Evolutionary conservation across 1,140 invertebrate species (phyloP).

Genomic region (Oryctes rhinoceros): DNA sequence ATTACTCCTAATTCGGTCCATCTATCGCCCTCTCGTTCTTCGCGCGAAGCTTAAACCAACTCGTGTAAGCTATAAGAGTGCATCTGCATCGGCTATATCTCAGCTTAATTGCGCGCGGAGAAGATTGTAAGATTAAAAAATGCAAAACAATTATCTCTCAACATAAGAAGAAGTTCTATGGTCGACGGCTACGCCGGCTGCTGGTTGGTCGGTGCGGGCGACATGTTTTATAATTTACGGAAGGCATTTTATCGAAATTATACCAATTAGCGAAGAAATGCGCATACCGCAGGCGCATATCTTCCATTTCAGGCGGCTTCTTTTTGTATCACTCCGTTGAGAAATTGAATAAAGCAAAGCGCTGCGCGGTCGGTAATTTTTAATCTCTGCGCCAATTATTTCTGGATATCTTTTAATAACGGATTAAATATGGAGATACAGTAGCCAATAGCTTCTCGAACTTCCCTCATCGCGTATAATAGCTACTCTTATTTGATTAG

Average conservation of each 20-base stretch:
- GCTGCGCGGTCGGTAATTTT: neutral
- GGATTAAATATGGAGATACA: neutral
- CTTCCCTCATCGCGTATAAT: neutral
- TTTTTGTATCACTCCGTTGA: slow-evolving; percentile 11
- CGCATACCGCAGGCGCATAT: slow-evolving; percentile 19
- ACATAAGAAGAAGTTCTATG: slow-evolving; percentile 29
- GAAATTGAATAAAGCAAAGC: slow-evolving; percentile 28
- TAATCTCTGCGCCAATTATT: slow-evolving; percentile 12
- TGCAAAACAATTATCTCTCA: slow-evolving; percentile 35
- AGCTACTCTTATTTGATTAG: no score
- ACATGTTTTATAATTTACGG: slow-evolving; percentile 43
- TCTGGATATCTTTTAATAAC: neutral
- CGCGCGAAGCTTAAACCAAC: neutral
- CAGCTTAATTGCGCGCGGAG: slow-evolving; percentile 13
- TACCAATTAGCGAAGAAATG: slow-evolving; percentile 38
- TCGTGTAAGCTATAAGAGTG: neutral
- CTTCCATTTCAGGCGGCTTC: slow-evolving; percentile 21
- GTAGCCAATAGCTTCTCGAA: neutral
- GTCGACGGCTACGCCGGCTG: neutral
- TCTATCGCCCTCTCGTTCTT: neutral
- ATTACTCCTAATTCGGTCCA: neutral
- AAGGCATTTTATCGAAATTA: slow-evolving; percentile 43
- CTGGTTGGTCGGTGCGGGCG: slow-evolving; percentile 5
- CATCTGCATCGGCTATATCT: neutral
- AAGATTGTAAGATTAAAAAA: slow-evolving; percentile 22